Conservation (phyloP, 2,888 invertebrate genomes). For the Euclidia mi region DNA sequence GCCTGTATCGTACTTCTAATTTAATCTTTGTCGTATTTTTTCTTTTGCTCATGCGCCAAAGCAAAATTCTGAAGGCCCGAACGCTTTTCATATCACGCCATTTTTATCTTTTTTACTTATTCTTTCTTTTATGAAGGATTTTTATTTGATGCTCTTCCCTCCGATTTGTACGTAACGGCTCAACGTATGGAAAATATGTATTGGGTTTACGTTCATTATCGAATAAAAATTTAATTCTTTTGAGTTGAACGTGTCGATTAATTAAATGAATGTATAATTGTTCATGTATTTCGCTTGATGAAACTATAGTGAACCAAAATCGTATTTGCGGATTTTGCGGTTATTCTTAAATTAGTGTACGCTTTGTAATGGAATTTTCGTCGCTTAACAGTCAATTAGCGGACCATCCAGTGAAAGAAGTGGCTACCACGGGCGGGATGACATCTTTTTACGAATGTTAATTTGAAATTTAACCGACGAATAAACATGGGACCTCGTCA, state of each 20-base stretch:
- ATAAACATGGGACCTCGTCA: too few species aligned
- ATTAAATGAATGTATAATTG: too few species aligned
- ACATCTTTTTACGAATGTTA: too few species aligned
- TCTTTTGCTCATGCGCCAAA: conserved; percentile 59
- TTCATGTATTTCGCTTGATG: too few species aligned
- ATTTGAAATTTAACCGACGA: too few species aligned
- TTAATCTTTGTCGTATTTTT: conserved; percentile 60
- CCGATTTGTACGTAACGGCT: conserved; percentile 57
- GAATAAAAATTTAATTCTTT: background rate
- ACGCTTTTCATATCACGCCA: conserved; percentile 72
- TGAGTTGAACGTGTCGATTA: background rate
- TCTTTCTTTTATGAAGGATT: conserved; percentile 59
- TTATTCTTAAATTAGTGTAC: too few species aligned
- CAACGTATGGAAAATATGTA: conserved; percentile 33
- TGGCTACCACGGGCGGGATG: too few species aligned
- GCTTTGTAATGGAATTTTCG: too few species aligned
- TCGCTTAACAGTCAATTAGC: too few species aligned
- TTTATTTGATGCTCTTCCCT: conserved; percentile 65
- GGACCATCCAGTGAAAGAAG: too few species aligned
- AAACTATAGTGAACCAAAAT: too few species aligned
- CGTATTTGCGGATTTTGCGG: too few species aligned
- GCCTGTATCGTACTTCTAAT: conserved; percentile 28
- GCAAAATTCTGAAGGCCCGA: conserved; percentile 65
- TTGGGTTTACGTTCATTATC: background rate
- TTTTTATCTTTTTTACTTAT: conserved; percentile 75